Evolutionary conservation across 2,113 vertebrate species (phyloP), one percentile per base, ranked within the genome.

Genomic region (Apus apus): DNA sequence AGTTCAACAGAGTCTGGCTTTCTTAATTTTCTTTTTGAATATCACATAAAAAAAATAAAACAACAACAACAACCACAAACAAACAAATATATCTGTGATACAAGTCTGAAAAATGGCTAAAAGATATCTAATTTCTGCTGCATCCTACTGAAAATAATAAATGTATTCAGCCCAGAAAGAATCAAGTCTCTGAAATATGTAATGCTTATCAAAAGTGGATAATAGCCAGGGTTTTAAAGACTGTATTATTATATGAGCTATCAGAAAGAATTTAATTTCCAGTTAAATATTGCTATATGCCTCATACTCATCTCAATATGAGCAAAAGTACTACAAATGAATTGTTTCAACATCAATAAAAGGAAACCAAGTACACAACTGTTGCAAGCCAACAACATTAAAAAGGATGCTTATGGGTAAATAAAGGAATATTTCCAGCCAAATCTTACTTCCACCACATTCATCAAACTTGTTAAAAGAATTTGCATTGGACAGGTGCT

Each of bases 391-490:
- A 38, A 38, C 38, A 38, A 15, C n/a, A 36, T 1, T 14, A 25
- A 71, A 36, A 71, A 40, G 0, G 0, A 32, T 9, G n/a, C 5
- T 50, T 58, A 23, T 1, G 1, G 1, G 8, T 67, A 51, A 60
- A 57, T 36, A 85, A 84, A 85, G 4, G 1, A 57, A 58, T 10
- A 3, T 5, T 78, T 66, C 7, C 20, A 34, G 21, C 5, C 19
- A 89, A 65, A 61, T 53, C 7, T 62, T 58, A 13, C 11, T 53
- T 70, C 8, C 1, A 3, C 8, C 6, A 36, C 23, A 38, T 87
- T 74, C 15, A 38, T 11, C 58, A 58, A 48, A 34, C 1, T 1
- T 1, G 1, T 50, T 58, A 54, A 45, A 90, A 71, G 1, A 29
- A 45, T 58, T 85, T 67, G 12, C 8, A 62, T 54, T 83, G n/a